phyloP scores from a whole-genome alignment of 2,888 invertebrate species.

The Ormyrus pomaceus region DNA sequence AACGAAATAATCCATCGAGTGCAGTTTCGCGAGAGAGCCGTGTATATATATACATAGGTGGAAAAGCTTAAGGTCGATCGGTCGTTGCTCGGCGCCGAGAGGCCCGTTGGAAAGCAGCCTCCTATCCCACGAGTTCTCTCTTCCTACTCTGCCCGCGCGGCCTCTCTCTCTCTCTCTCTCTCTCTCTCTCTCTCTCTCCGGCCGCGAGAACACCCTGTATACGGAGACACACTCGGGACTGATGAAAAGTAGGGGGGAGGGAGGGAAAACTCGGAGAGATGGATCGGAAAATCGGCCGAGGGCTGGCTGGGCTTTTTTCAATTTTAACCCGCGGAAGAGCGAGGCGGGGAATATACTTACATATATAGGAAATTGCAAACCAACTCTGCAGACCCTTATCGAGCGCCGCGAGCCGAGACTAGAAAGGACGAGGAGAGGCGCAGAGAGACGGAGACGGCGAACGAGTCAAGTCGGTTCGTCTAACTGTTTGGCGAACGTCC shows the following conservation, averaged over 20 bases:
- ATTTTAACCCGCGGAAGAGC: too few relatives aligned
- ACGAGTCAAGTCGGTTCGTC: constrained; percentile 12
- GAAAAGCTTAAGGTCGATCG: constrained; percentile 52
- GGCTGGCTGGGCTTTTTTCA: too few relatives aligned
- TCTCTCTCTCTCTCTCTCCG: not conserved
- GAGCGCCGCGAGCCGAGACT: not conserved
- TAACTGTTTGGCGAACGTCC: constrained; percentile 16
- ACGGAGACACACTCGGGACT: not conserved
- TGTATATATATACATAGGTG: not conserved
- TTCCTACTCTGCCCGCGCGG: too few relatives aligned
- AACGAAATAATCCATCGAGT: too few relatives aligned
- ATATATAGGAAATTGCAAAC: too few relatives aligned
- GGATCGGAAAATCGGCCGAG: not conserved
- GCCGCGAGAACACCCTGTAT: not conserved
- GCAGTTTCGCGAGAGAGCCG: not conserved
- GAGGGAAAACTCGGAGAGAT: not conserved
- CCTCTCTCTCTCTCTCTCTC: not conserved
- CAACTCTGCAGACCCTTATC: too few relatives aligned
- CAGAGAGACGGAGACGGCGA: not conserved
- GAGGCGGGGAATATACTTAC: too few relatives aligned
- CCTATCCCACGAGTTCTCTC: not conserved
- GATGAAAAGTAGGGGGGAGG: not conserved
- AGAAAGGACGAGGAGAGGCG: not conserved
- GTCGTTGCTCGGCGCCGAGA: constrained; percentile 38
- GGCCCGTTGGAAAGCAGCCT: constrained; percentile 30